Conservation (phyloP, 2,888 invertebrate species). For the Eulithis prunata region DNA sequence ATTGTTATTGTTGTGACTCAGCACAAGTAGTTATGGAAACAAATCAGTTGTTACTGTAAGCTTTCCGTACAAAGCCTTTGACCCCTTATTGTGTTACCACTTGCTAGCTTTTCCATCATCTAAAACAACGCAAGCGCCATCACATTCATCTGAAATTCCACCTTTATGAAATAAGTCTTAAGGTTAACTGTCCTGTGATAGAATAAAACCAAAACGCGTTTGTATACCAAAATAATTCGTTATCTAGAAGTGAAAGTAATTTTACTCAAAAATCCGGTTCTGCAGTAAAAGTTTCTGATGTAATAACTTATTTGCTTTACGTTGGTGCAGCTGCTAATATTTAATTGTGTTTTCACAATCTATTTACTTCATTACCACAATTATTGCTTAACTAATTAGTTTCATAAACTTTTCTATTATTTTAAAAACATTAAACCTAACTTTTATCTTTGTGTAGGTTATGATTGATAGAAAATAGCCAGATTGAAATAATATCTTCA, state of each 20-base stretch:
- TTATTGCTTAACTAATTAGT: too few species aligned
- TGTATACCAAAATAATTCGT: conserved; percentile 41
- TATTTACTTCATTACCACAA: not conserved
- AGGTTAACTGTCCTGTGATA: conserved; percentile 40
- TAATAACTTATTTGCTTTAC: conserved; percentile 65
- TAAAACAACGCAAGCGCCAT: conserved; percentile 36
- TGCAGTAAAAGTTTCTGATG: conserved; percentile 78
- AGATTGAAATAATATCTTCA: too few species aligned
- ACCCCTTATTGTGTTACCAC: conserved; percentile 68
- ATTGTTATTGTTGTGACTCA: not conserved
- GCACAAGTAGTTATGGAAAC: conserved; percentile 8
- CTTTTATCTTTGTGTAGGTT: too few species aligned
- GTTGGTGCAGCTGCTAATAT: conserved; percentile 40
- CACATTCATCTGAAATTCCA: conserved; percentile 28
- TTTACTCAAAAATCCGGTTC: conserved; percentile 73
- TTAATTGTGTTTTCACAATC: conserved; percentile 8
- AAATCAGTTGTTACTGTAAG: conserved; percentile 40
- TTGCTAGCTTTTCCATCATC: conserved; percentile 39
- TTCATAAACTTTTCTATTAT: too few species aligned
- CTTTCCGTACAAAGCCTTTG: conserved; percentile 63
- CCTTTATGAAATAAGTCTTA: conserved; percentile 33
- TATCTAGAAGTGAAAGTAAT: conserved; percentile 74
- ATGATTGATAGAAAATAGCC: too few species aligned
- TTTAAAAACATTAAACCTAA: too few species aligned
- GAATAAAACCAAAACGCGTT: not conserved